A percentile compares a stretch with the other conserved stretches of the same genome.
phyloP scores from a whole-genome alignment of 2,888 invertebrate genomes.

The Sphinx pinastri region DNA sequence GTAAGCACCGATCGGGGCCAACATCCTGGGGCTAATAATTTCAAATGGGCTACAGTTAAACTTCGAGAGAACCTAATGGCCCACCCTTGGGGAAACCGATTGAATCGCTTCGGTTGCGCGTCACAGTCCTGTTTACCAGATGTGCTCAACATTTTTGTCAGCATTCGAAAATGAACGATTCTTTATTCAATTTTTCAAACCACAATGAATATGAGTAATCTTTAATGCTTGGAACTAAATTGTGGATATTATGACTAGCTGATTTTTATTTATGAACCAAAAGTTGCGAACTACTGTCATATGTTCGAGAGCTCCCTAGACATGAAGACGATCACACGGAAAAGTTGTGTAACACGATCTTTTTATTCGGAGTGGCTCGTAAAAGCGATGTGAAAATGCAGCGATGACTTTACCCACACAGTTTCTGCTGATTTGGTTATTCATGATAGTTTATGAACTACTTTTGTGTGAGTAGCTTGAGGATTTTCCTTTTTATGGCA shows the following conservation, averaged over 20 bases:
- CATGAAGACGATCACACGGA: slow-evolving; percentile 13
- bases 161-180: too few species aligned
- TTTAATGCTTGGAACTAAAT: too few species aligned
- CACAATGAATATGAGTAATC: too few species aligned
- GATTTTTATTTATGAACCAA: not conserved
- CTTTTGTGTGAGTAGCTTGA: not conserved
- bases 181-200: too few species aligned
- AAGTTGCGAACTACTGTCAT: slow-evolving; percentile 1
- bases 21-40: slow-evolving; percentile 52
- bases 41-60: slow-evolving; percentile 54
- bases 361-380: slow-evolving; percentile 19
- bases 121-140: slow-evolving; percentile 28
- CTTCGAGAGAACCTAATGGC: slow-evolving; percentile 53
- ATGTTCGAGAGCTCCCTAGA: slow-evolving; percentile 5
- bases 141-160: not conserved
- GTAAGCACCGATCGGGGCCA: slow-evolving; percentile 37
- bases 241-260: too few species aligned
- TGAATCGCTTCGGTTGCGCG: slow-evolving; percentile 46
- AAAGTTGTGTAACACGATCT: slow-evolving; percentile 22
- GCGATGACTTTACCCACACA: not conserved
- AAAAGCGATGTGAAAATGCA: slow-evolving; percentile 15
- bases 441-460: not conserved
- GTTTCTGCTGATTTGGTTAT: slow-evolving; percentile 9
- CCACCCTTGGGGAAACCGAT: slow-evolving; percentile 45
- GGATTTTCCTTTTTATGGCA: not conserved